phyloP scores from a whole-genome alignment of 2,797 vertebrate species.

The Strix occidentalis region DNA sequence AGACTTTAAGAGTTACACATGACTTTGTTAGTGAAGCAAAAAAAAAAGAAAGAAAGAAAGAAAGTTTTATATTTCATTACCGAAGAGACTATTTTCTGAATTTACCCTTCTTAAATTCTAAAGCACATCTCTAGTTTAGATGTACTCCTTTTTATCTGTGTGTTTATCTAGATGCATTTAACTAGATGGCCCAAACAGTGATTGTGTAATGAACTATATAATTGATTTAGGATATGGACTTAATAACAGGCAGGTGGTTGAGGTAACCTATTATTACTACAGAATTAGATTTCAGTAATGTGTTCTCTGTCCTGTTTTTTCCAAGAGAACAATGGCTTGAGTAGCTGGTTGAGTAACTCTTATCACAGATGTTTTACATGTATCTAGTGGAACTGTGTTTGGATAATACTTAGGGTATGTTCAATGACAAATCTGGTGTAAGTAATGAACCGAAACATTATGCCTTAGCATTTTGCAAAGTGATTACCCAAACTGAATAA shows the following conservation, averaged over 20 bases:
- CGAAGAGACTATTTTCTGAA: background rate
- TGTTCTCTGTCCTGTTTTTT: background rate
- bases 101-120: background rate
- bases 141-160: background rate
- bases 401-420: background rate
- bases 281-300: background rate
- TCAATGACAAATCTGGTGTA: background rate
- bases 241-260: slow-evolving; percentile 3
- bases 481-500: background rate
- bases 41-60: background rate
- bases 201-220: background rate
- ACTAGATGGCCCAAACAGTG: background rate
- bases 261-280: background rate
- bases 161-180: background rate
- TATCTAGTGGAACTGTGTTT: background rate
- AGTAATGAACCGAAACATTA: background rate
- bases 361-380: background rate
- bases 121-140: background rate
- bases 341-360: background rate
- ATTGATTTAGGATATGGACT: slow-evolving; percentile 9
- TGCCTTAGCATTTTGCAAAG: background rate
- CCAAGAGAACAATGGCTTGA: background rate
- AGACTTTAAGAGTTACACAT: background rate
- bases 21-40: background rate
- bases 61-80: background rate